These are phyloP conservation scores for Brachionus angularis DNA, from an alignment of 1,140 invertebrate genomes.

Conservation along the genomic window DNA sequence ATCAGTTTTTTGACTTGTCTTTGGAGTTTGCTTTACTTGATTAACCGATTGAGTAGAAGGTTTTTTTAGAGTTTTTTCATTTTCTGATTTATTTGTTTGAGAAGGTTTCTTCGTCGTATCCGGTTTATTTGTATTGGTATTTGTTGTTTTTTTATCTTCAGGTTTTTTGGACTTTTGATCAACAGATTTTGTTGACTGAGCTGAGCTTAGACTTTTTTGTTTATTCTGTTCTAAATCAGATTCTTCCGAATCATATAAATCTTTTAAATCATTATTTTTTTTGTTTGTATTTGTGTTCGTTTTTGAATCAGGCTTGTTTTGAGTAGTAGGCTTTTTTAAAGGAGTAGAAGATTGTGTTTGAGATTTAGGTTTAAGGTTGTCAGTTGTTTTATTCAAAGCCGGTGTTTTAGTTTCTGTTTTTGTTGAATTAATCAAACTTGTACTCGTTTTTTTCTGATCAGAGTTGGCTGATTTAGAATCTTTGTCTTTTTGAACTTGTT, in stretches of 20 bases:
- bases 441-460: no score
- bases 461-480: neutral
- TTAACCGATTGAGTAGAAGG: no score
- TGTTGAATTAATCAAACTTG: no score
- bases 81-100: neutral
- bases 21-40: no score
- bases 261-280: conserved; percentile 15
- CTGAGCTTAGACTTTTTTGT: neutral
- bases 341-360: no score
- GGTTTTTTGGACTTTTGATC: neutral
- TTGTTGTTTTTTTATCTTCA: neutral
- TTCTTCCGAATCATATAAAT: conserved; percentile 42
- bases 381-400: no score
- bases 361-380: no score
- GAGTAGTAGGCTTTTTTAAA: no score
- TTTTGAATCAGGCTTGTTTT: no score
- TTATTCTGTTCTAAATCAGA: neutral
- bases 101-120: neutral
- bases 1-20: no score
- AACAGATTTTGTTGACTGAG: neutral
- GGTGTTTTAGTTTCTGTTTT: no score
- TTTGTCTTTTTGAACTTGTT: neutral
- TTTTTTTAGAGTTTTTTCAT: no score
- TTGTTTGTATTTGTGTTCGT: conserved; percentile 1
- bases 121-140: neutral